phyloP scores from a whole-genome alignment of 2,888 invertebrate genomes.

The Trypoxylon attenuatum region DNA sequence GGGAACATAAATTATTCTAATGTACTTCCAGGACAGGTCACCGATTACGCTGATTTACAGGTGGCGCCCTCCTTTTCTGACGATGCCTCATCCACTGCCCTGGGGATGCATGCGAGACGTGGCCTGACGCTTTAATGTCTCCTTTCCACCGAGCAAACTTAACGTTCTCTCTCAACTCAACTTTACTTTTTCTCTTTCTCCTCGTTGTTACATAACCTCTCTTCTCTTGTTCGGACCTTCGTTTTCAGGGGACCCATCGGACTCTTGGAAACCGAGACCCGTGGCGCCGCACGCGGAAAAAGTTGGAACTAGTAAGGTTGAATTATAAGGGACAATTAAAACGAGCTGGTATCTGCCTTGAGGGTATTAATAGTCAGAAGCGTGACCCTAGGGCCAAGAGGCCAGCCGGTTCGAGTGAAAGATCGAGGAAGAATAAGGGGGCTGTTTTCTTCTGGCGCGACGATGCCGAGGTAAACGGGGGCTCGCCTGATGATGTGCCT shows the following conservation, averaged over 20 bases:
- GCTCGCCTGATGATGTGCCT: slow-evolving; percentile 36
- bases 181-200: slow-evolving; percentile 15
- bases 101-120: slow-evolving; percentile 66
- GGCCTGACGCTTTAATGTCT: slow-evolving; percentile 60
- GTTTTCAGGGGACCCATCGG: not conserved
- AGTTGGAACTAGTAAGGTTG: slow-evolving; percentile 52
- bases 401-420: slow-evolving; percentile 31
- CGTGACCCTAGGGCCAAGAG: slow-evolving; percentile 26
- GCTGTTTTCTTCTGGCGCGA: slow-evolving; percentile 15
- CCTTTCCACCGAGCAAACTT: slow-evolving; percentile 57
- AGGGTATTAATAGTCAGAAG: slow-evolving; percentile 49
- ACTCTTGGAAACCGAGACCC: not conserved
- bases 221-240: not conserved
- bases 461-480: slow-evolving; percentile 18
- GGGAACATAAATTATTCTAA: slow-evolving; percentile 68
- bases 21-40: slow-evolving; percentile 68
- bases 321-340: slow-evolving; percentile 59
- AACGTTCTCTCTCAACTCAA: slow-evolving; percentile 32
- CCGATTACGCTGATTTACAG: slow-evolving; percentile 70
- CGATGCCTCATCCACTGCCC: slow-evolving; percentile 67
- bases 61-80: slow-evolving; percentile 64
- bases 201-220: slow-evolving; percentile 4
- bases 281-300: slow-evolving; percentile 21
- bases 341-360: slow-evolving; percentile 44
- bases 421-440: slow-evolving; percentile 39